Evolutionary conservation across 1,140 invertebrate species (phyloP), one percentile per base, ranked within the genome.

Genomic region (Musca vetustissima): DNA sequence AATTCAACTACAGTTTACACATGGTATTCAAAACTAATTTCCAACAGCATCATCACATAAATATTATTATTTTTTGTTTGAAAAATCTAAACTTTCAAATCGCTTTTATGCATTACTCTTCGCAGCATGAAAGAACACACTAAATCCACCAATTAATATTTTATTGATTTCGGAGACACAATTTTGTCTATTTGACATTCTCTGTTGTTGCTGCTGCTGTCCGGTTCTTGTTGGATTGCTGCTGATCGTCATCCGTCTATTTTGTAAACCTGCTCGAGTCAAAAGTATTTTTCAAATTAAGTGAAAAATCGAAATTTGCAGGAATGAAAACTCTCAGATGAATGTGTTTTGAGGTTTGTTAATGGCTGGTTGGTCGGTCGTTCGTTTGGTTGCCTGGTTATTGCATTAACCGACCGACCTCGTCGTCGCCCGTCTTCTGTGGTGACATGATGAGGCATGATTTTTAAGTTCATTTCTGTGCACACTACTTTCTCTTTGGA

Each of bases 231-330:
- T 32, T 32, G 3, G 28, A 4, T 32, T 32, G 28, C 28, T 32
- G 28, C 3, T 32, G 28, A 32, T 32, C 28, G 28, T 21, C n/a
- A 61, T 61, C 57, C 57, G 57, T 61, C 28, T 61, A 36, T 36
- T 36, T 9, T 19, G 28, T 36, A 13, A 61, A 61, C 28, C 36
- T 61, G 57, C 57, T 43, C 28, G 57, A 36, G 36, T 28, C 57
- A 17, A 13, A 36, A 61, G 57, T 32, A 61, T 61, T 61, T 61
- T 61, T 61, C n/a, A 61, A 61, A 19, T 61, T 61, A 61, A 61
- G 57, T 36, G 57, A 61, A 61, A 61, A 61, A 61, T 61, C 57
- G n/a, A 43, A 59, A 61, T 61, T 61, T 61, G 36, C 57, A 61
- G 57, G 9, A 61, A 61, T 61, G 57, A 61, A 61, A 61, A 19